Evolutionary conservation across 2,888 invertebrate genomes (phyloP).

Genomic region (Euclidia mi): DNA sequence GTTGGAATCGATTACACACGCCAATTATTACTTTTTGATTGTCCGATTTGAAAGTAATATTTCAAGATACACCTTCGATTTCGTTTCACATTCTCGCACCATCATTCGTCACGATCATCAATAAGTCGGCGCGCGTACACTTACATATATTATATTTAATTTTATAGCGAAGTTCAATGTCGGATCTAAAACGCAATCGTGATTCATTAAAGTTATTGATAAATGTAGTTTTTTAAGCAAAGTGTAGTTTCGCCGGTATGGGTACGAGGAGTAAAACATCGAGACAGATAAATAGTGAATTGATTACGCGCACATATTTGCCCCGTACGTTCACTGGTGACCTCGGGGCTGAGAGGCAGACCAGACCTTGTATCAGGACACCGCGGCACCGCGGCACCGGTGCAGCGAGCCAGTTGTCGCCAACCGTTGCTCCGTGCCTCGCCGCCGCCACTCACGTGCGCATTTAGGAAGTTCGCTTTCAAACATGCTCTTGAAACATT

Average conservation of each 20-base stretch:
- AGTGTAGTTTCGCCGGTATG: slow-evolving; percentile 32
- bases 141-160: slow-evolving; percentile 13
- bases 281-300: slow-evolving; percentile 54
- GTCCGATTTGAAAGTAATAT: slow-evolving; percentile 45
- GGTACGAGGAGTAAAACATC: slow-evolving; percentile 45
- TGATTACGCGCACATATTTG: slow-evolving; percentile 74
- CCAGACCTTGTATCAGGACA: slow-evolving; percentile 81
- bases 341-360: slow-evolving; percentile 74
- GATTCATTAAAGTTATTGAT: slow-evolving; percentile 21
- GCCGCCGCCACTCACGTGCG: slow-evolving; percentile 49
- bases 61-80: slow-evolving; percentile 39
- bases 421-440: slow-evolving; percentile 23
- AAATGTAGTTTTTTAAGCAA: slow-evolving; percentile 19
- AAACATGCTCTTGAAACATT: slow-evolving; percentile 57
- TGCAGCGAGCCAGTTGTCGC: slow-evolving; percentile 61
- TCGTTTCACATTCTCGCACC: slow-evolving; percentile 35
- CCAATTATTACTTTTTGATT: slow-evolving; percentile 22
- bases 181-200: slow-evolving; percentile 16
- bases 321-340: slow-evolving; percentile 81
- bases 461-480: slow-evolving; percentile 57
- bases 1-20: slow-evolving; percentile 26
- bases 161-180: slow-evolving; percentile 18
- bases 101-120: slow-evolving; percentile 27
- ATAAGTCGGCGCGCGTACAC: slow-evolving; percentile 17
- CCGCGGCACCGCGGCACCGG: slow-evolving; percentile 58